Conservation (phyloP, 2,797 vertebrate genomes). For the Carduelis carduelis region DNA sequence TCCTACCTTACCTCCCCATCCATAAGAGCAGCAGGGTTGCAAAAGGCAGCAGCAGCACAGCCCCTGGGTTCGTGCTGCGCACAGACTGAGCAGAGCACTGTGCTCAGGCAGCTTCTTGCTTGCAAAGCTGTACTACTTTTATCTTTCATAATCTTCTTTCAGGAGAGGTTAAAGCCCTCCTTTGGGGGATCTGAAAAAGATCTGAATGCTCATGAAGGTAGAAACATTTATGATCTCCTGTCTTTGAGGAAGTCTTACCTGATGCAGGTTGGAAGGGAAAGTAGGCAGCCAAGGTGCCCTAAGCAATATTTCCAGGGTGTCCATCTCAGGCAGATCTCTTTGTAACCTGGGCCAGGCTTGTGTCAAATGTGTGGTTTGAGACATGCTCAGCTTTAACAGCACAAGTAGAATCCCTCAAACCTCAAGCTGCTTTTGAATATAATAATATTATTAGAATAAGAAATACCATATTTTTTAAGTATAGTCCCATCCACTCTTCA, state of each 20-base stretch:
- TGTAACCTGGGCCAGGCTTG: not conserved
- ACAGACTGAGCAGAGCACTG: not conserved
- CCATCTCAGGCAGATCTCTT: not conserved
- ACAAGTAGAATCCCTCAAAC: not conserved
- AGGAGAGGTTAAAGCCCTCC: not conserved
- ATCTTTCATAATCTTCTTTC: conserved; percentile 19
- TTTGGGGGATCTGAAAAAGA: not conserved
- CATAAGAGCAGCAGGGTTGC: not conserved
- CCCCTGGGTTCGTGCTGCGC: not conserved
- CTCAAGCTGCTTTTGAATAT: not conserved
- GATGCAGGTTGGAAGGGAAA: not conserved
- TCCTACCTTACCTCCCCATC: conserved; percentile 8
- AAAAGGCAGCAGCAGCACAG: not conserved
- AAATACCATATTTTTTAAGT: not conserved
- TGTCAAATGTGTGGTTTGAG: not conserved
- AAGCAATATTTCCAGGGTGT: not conserved
- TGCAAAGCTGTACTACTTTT: not conserved
- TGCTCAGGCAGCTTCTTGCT: not conserved
- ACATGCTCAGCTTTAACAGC: not conserved
- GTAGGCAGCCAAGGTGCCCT: not conserved
- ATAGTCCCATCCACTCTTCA: not conserved
- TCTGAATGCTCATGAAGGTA: not conserved
- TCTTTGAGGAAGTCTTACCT: not conserved
- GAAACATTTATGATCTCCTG: not conserved
- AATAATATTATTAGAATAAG: not conserved